A percentile compares a stretch with the other conserved stretches of the same genome.
Evolutionary conservation across 1,140 invertebrate species (phyloP).

Genomic region (Parapsyche elsis): DNA sequence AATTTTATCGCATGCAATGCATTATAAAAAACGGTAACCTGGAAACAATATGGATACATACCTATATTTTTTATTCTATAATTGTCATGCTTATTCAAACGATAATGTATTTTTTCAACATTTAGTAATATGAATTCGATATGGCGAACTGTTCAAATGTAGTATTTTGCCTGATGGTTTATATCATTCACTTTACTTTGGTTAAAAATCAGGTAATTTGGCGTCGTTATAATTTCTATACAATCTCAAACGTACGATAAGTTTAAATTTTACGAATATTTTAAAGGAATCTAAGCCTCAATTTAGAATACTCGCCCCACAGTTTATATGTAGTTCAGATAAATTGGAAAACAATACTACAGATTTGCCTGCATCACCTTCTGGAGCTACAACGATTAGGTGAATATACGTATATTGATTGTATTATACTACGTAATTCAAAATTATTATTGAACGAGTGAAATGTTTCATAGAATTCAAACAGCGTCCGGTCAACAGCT

Average conservation of each 20-base stretch:
- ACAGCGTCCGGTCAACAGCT: conserved; percentile 47
- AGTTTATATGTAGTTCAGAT: conserved; percentile 50
- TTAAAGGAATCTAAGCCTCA: conserved; percentile 42
- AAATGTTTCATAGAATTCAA: conserved; percentile 46
- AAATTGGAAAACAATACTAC: conserved; percentile 34
- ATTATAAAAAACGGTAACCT: neutral
- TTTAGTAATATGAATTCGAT: neutral
- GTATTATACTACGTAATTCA: neutral
- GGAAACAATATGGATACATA: conserved; percentile 2
- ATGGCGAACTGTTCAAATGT: neutral
- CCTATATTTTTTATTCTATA: neutral
- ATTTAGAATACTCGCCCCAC: conserved; percentile 52
- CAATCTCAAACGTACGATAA: too few species aligned
- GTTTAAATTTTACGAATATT: neutral
- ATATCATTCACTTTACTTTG: neutral
- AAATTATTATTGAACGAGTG: neutral
- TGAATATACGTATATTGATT: conserved; percentile 25
- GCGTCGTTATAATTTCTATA: too few species aligned
- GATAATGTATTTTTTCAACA: neutral
- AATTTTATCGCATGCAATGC: conserved; percentile 9
- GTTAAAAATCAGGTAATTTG: conserved; percentile 3
- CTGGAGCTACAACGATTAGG: conserved; percentile 52
- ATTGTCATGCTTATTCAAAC: neutral
- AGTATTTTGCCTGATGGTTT: neutral
- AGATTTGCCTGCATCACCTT: neutral